Evolutionary conservation across 2,113 vertebrate genomes (phyloP).

Genomic region (Hippolais icterina): DNA sequence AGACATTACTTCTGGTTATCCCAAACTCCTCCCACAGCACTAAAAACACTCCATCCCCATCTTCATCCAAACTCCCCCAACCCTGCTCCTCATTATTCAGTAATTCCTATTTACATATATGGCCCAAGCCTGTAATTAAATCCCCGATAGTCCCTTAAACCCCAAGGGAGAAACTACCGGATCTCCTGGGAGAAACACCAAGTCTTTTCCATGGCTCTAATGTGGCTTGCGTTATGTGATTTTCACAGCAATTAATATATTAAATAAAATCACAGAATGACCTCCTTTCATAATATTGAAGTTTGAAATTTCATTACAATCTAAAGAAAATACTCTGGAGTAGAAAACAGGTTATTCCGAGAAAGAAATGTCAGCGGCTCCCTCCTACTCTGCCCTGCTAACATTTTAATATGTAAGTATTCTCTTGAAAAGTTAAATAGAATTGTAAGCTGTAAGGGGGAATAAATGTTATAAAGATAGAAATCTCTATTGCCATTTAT

Average conservation of each 20-base stretch:
- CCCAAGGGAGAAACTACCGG: background rate
- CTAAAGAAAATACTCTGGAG: background rate
- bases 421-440: background rate
- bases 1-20: accelerated
- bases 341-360: background rate
- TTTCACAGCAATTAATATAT: background rate
- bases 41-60: background rate
- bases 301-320: background rate
- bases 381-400: background rate
- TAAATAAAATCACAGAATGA: background rate
- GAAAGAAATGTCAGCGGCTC: background rate
- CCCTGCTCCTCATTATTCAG: background rate
- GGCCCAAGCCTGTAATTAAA: background rate
- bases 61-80: background rate
- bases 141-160: background rate
- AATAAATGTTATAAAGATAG: constrained; percentile 29
- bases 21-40: background rate
- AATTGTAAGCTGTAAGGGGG: background rate
- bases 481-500: constrained; percentile 31
- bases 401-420: background rate
- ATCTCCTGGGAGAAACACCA: background rate
- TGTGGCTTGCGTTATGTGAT: background rate
- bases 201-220: background rate
- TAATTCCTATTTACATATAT: background rate
- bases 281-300: background rate